A percentile compares a stretch with the other conserved stretches of the same genome.
phyloP scores from a whole-genome alignment of 2,797 vertebrate species.

The Galago senegalensis region DNA sequence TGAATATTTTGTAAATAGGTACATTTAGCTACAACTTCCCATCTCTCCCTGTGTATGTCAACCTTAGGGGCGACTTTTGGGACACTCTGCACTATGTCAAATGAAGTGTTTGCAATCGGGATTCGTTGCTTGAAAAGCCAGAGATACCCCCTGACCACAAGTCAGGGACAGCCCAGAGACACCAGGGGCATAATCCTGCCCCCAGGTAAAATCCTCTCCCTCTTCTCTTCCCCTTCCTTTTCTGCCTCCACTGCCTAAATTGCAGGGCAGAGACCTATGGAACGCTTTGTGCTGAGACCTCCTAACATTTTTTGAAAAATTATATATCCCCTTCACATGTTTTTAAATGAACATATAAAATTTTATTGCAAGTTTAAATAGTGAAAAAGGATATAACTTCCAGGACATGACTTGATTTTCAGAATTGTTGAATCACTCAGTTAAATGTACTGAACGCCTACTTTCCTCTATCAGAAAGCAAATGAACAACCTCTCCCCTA shows the following conservation, averaged over 20 bases:
- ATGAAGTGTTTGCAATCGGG: background rate
- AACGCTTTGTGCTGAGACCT: background rate
- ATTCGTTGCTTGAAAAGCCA: background rate
- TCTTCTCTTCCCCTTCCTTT: rapidly evolving
- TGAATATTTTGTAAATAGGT: too few species aligned
- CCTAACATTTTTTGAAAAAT: background rate
- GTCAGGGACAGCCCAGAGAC: background rate
- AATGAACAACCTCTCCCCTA: background rate
- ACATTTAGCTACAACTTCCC: too few species aligned
- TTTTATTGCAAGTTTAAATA: slow-evolving; percentile 27
- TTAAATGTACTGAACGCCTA: background rate
- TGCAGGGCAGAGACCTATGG: too few species aligned
- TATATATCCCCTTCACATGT: background rate
- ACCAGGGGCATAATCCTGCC: rapidly evolving
- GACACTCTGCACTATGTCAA: background rate
- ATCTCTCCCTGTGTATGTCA: too few species aligned
- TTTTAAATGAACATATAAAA: slow-evolving; percentile 22
- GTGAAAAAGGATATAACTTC: slow-evolving; percentile 36
- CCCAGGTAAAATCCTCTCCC: rapidly evolving
- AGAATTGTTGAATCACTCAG: background rate
- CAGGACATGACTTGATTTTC: slow-evolving; percentile 17
- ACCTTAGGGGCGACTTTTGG: too few species aligned
- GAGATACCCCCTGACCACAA: background rate
- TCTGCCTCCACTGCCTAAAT: background rate
- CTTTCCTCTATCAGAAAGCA: background rate